phyloP scores from a whole-genome alignment of 2,113 vertebrate species.

The Antechinus stuartii region DNA sequence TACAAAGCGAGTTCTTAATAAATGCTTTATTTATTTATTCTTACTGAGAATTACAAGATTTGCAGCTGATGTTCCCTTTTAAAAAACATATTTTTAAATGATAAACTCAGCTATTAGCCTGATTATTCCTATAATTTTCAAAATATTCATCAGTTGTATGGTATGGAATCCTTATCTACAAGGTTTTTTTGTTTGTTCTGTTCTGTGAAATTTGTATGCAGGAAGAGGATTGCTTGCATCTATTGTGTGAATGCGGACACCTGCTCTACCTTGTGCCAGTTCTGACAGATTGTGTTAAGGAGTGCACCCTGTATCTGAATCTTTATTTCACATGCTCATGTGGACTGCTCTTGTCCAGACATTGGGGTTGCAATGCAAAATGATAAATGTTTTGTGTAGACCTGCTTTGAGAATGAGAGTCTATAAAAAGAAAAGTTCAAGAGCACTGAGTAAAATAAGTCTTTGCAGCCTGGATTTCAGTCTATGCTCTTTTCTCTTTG shows the following conservation, averaged over 20 bases:
- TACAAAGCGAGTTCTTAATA: background rate
- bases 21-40: background rate
- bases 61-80: background rate
- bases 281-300: conserved; percentile 4
- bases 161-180: background rate
- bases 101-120: background rate
- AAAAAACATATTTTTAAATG: background rate
- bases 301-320: background rate
- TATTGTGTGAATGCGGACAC: background rate
- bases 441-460: background rate
- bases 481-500: background rate
- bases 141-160: background rate
- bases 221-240: background rate
- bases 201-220: conserved; percentile 11
- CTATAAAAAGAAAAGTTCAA: background rate
- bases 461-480: background rate
- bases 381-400: conserved; percentile 10
- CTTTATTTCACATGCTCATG: conserved; percentile 1
- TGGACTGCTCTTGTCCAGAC: background rate
- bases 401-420: background rate
- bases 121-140: background rate
- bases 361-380: background rate
- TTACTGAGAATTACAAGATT: background rate
- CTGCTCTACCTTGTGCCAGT: conserved; percentile 16
- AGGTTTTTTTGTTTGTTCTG: background rate